Base-by-base conservation (phyloP, 1,140 invertebrate species). In the Ephestia elutella region DNA sequence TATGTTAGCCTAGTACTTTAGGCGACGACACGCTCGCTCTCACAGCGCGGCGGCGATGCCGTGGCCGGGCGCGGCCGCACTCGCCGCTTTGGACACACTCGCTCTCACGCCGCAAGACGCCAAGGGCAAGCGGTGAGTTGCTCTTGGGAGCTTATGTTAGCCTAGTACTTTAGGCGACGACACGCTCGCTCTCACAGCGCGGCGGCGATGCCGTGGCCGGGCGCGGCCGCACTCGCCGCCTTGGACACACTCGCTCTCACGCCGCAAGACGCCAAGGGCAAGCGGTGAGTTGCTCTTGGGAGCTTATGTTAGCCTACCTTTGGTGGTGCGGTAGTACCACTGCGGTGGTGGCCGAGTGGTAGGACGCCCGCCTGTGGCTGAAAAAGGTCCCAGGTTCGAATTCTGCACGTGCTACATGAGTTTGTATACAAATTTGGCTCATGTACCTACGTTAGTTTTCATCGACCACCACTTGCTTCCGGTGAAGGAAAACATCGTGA, bases 131-230 rank as follows among this genome's bases (percentile, higher is more conserved):
- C 74, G 87, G 87, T 86, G 54, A 65, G 49, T 21, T 11, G 10
- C 8, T n/a, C 10, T 2, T 20, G 10, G 9, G 17, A 2, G 5
- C 5, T 49, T 49, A 49, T 49, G 44, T 17, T 5, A 5, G n/a
- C n/a, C 44, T 49, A 17, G 44, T 49, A 49, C 44, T 49, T 19
- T 25, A 7, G 21, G n/a, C n/a, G n/a, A n/a, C n/a, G n/a, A n/a
- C 7, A 25, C 7, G 21, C 21, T 25, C 32, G 32, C n/a, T n/a
- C n/a, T n/a, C n/a, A 84, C 49, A 63, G 64, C 5, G 84, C 85
- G 4, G 87, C 86, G 3, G 70, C 85, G 5, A 63, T 89, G 38
- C 83, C 86, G 0, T 85, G 85, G 78, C 68, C 59, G 9, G 85
- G 82, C 7, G 48, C 74, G 53, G 71, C 5, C 84, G 2, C 62